Evolutionary conservation across 2,888 invertebrate genomes (phyloP).

Genomic region (Oligia strigilis): DNA sequence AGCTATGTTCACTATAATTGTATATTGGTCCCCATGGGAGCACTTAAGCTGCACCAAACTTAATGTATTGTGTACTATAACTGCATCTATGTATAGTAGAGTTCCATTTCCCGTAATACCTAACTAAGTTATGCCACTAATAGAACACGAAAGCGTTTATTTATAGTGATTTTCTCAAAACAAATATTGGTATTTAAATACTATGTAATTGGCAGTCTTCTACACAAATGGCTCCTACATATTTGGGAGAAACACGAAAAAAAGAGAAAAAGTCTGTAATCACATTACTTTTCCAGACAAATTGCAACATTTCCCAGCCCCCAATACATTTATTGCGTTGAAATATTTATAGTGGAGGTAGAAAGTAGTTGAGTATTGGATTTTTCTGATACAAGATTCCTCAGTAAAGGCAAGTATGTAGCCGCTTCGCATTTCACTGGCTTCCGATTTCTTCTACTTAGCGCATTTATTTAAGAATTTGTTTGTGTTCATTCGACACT

Average conservation of each 20-base stretch:
- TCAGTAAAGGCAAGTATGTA: conserved; percentile 28
- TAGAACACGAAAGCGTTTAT: not conserved
- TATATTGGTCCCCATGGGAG: conserved; percentile 16
- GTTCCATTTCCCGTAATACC: not conserved
- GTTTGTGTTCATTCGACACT: conserved; percentile 48
- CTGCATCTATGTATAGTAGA: not conserved
- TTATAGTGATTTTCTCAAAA: not conserved
- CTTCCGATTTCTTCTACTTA: conserved; percentile 49
- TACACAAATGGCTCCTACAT: not conserved
- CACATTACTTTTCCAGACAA: conserved; percentile 30
- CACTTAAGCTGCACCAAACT: conserved; percentile 34
- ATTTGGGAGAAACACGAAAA: not conserved
- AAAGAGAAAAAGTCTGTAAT: not conserved
- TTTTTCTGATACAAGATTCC: conserved; percentile 46
- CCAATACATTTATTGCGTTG: conserved; percentile 43
- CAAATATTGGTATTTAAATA: conserved; percentile 2
- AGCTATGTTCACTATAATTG: conserved; percentile 4
- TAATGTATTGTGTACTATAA: not conserved
- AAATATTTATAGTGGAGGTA: conserved; percentile 51
- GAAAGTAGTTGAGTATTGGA: conserved; percentile 45
- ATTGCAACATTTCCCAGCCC: conserved; percentile 34
- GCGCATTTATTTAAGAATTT: conserved; percentile 49
- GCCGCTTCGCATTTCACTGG: conserved; percentile 58
- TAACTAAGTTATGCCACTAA: conserved; percentile 8
- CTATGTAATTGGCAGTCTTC: not conserved